Evolutionary conservation across 1,140 invertebrate species (phyloP).

Genomic region (Halotydeus destructor): DNA sequence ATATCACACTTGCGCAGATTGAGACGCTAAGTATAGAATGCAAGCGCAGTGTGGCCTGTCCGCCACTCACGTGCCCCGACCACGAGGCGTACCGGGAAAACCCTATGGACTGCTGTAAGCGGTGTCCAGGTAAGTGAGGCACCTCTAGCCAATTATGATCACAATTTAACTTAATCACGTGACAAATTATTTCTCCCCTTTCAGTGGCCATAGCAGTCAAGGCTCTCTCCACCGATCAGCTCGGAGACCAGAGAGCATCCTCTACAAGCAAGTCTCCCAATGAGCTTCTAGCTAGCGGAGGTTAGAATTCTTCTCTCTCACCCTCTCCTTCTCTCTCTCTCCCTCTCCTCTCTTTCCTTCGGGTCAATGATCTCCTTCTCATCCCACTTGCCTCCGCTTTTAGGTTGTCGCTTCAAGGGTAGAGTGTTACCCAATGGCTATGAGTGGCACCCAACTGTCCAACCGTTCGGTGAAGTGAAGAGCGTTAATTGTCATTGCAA

Average conservation of each 20-base stretch:
- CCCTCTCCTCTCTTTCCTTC: background rate
- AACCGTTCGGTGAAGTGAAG: slow-evolving; percentile 51
- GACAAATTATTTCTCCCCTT: background rate
- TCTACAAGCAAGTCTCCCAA: slow-evolving; percentile 8
- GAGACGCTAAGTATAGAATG: slow-evolving; percentile 47
- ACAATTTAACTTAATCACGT: background rate
- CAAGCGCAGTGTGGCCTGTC: slow-evolving; percentile 41
- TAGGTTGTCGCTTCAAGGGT: slow-evolving; percentile 23
- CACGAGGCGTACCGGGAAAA: slow-evolving; percentile 42
- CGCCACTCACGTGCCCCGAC: slow-evolving; percentile 43
- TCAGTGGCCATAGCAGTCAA: slow-evolving; percentile 11
- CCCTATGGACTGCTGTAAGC: slow-evolving; percentile 52
- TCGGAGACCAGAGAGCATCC: slow-evolving; percentile 10
- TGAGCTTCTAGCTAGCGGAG: slow-evolving; percentile 47
- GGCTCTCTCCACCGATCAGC: slow-evolving; percentile 6
- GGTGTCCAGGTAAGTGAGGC: slow-evolving; percentile 33
- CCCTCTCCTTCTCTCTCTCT: background rate
- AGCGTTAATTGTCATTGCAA: slow-evolving; percentile 70
- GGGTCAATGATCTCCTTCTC: too few species aligned
- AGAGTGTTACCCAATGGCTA: slow-evolving; percentile 49
- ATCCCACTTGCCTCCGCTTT: background rate
- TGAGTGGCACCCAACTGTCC: slow-evolving; percentile 60
- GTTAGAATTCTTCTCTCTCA: slow-evolving; percentile 29
- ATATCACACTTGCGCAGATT: slow-evolving; percentile 23
- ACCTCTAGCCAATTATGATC: slow-evolving; percentile 1